Evolutionary conservation across 1,140 invertebrate genomes (phyloP), one percentile per base, ranked within the genome.

Genomic region (Steinernema khuongi): DNA sequence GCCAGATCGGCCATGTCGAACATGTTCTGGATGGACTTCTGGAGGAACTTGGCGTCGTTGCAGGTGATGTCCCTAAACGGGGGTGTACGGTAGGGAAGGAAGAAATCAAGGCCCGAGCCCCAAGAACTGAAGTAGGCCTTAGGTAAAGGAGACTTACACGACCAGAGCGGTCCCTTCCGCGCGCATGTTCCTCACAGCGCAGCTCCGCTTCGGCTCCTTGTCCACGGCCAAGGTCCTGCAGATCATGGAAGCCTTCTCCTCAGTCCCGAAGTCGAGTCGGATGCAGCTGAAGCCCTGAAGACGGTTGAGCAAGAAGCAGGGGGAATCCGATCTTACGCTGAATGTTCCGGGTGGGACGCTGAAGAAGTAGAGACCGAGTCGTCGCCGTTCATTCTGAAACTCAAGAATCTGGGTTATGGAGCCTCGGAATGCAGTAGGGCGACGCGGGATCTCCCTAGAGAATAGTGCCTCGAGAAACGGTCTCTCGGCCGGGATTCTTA

Each of bases 201-300:
- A 60, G 26, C 50, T 60, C 19, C 50, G 50, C 19, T 60, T 60
- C 50, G 50, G 50, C 50, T 60, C 50, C 50, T 60, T 60, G 50
- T 60, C 50, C 11, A 60, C 50, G 4, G 50, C 50, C 19, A 60
- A 26, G 14, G 50, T 60, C 50, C 50, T 11, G 26, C 50, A 60
- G 19, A 60, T 60, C 50, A 60, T 60, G 4, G 50, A n/a, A 14
- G 50, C 50, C 50, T 60, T 60, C 50, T 60, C 50, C 26, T 60
- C 50, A 22, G 7, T 60, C 11, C 26, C 50, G 14, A 60, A 17
- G 19, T 60, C 50, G 19, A 60, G 50, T 4, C 50, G 50, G 19
- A 60, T 60, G 50, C 50, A 60, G 14, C 50, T 60, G 50, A 60
- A 60, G 26, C 4, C 50, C 7, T 41, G 7, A 7, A n/a, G 7